Conservation (phyloP, 64 coral and sea anemone genomes). For the Cladopsammia gracilis region DNA sequence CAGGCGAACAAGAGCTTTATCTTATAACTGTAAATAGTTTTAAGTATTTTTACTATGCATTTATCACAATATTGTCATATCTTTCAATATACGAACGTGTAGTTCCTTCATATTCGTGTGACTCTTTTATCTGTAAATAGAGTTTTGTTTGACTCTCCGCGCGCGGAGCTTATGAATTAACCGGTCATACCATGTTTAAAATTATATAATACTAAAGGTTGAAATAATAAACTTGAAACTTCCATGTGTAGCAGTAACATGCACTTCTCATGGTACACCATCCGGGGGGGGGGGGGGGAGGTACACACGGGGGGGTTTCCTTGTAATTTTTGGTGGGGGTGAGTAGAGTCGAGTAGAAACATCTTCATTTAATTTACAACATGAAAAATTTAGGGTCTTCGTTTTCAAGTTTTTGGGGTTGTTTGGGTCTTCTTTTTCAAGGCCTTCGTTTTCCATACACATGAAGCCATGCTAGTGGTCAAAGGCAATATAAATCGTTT, state of each 20-base stretch:
- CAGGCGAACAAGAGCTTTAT: neutral
- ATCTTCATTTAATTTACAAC: too few species aligned
- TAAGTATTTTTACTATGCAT: slow-evolving; percentile 58
- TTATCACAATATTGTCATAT: slow-evolving; percentile 33
- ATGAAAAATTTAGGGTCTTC: too few species aligned
- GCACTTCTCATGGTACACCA: neutral
- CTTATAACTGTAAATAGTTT: slow-evolving; percentile 45
- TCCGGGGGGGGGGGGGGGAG: too few species aligned
- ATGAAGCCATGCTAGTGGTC: too few species aligned
- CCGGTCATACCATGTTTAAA: neutral
- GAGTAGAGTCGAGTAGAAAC: too few species aligned
- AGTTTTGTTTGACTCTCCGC: neutral
- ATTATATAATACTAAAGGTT: neutral
- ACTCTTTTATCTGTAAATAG: slow-evolving; percentile 23
- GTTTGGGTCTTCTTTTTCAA: too few species aligned
- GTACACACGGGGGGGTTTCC: too few species aligned
- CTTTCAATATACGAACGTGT: slow-evolving; percentile 9
- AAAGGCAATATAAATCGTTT: too few species aligned
- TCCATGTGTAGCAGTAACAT: neutral
- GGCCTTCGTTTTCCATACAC: too few species aligned
- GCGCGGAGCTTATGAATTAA: neutral
- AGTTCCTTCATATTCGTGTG: slow-evolving; percentile 21
- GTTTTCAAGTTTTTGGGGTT: too few species aligned
- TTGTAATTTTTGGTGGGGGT: too few species aligned
- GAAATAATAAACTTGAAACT: neutral